Evolutionary conservation across 2,888 invertebrate species (phyloP).

Genomic region (Cheilosia variabilis): DNA sequence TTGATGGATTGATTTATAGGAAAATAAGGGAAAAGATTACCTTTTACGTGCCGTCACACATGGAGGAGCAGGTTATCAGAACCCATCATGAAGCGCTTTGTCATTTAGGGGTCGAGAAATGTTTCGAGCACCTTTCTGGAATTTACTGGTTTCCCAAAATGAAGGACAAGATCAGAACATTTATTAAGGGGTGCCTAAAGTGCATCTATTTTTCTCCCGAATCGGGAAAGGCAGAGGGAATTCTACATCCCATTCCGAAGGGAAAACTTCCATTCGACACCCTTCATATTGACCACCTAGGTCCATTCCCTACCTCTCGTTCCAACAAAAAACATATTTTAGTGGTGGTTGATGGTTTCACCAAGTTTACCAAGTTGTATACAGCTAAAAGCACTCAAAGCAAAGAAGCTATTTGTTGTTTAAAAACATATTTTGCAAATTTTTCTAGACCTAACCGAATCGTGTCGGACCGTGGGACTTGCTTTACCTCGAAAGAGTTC

Average conservation of each 20-base stretch:
- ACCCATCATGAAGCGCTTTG: constrained; percentile 74
- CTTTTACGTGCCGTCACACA: constrained; percentile 58
- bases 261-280: constrained; percentile 63
- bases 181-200: constrained; percentile 44
- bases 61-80: constrained; percentile 75
- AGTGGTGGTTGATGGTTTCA: constrained; percentile 35
- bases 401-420: constrained; percentile 31
- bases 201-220: constrained; percentile 45
- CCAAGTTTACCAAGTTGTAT: constrained; percentile 43
- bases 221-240: constrained; percentile 74
- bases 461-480: constrained; percentile 40
- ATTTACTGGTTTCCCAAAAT: constrained; percentile 79
- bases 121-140: constrained; percentile 60
- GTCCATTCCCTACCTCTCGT: constrained; percentile 53
- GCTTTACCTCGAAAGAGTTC: constrained; percentile 51
- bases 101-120: constrained; percentile 79
- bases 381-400: constrained; percentile 30
- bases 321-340: constrained; percentile 32
- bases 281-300: constrained; percentile 30
- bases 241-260: constrained; percentile 77
- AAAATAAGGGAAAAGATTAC: constrained; percentile 28
- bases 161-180: constrained; percentile 52
- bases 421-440: constrained; percentile 27
- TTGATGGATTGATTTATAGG: constrained; percentile 43
- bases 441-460: constrained; percentile 29